Conservation (phyloP, 1,140 invertebrate species). For the Drosophila prosaltans region DNA sequence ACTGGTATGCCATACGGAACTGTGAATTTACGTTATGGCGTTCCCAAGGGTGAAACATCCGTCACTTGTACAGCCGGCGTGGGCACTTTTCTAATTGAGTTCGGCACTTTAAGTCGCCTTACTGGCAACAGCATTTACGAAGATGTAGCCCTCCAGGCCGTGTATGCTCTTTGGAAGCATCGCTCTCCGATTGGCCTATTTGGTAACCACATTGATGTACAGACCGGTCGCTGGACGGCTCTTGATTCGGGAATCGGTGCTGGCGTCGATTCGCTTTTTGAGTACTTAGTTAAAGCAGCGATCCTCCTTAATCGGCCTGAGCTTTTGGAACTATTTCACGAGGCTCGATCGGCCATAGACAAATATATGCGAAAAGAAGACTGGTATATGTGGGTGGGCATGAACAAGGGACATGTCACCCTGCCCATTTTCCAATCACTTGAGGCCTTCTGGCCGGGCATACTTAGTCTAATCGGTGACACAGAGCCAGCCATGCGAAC, state of each 20-base stretch:
- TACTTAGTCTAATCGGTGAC: conserved; percentile 95
- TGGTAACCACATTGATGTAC: conserved; percentile 98
- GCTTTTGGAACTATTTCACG: conserved; percentile 95
- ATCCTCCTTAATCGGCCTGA: conserved; percentile 91
- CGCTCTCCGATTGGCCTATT: conserved; percentile 95
- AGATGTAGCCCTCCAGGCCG: conserved; percentile 95
- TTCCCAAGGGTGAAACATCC: conserved; percentile 95
- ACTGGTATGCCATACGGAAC: conserved; percentile 99
- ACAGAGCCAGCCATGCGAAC: conserved; percentile 95
- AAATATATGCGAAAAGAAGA: conserved; percentile 96
- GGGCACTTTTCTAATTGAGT: conserved; percentile 98
- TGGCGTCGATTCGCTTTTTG: conserved; percentile 99
- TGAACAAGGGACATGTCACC: conserved; percentile 97
- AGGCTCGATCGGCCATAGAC: conserved; percentile 91
- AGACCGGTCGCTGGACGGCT: conserved; percentile 98
- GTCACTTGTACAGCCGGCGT: conserved; percentile 99
- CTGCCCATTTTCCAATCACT: conserved; percentile 98
- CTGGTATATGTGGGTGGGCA: conserved; percentile 98
- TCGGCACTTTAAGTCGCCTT: conserved; percentile 96
- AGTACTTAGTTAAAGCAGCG: conserved; percentile 98
- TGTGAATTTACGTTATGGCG: conserved; percentile 95
- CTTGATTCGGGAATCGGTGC: conserved; percentile 96
- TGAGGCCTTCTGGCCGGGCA: conserved; percentile 99
- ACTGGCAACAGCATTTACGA: conserved; percentile 98
- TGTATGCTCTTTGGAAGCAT: conserved; percentile 94